Evolutionary conservation across 2,888 invertebrate species (phyloP).

Genomic region (Syritta pipiens): DNA sequence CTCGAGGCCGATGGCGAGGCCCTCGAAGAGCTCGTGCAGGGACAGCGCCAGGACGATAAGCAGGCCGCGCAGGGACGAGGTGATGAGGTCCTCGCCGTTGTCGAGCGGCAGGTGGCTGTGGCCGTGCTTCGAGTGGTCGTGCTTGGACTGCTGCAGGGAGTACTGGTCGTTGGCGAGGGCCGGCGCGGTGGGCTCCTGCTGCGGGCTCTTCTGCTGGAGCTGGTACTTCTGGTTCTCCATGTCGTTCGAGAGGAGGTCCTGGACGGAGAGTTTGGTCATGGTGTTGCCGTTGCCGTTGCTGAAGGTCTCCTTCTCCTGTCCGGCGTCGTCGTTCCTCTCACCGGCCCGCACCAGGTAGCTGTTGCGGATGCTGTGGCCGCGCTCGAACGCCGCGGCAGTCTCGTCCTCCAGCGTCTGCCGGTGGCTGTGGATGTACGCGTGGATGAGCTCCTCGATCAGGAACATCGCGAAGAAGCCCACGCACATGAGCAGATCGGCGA

Average conservation of each 20-base stretch:
- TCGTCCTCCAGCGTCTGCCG: constrained; percentile 73
- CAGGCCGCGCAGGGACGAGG: constrained; percentile 83
- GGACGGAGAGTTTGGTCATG: constrained; percentile 71
- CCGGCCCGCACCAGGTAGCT: constrained; percentile 72
- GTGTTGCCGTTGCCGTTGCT: neutral
- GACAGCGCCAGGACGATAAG: constrained; percentile 91
- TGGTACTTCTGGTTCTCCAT: constrained; percentile 71
- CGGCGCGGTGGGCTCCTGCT: constrained; percentile 12
- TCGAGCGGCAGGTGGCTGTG: constrained; percentile 73
- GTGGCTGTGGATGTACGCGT: constrained; percentile 83
- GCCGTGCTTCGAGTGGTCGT: constrained; percentile 61
- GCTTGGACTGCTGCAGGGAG: constrained; percentile 12
- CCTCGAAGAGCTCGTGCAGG: constrained; percentile 92
- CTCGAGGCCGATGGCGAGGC: constrained; percentile 89
- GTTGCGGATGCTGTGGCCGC: constrained; percentile 75
- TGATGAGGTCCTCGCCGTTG: constrained; percentile 76
- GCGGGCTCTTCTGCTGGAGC: neutral
- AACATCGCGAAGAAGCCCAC: constrained; percentile 88
- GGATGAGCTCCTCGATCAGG: constrained; percentile 89
- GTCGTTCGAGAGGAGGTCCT: constrained; percentile 73
- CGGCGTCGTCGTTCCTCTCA: neutral
- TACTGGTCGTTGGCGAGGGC: constrained; percentile 17
- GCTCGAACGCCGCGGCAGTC: constrained; percentile 75
- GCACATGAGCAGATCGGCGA: constrained; percentile 87
- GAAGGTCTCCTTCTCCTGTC: neutral